These are phyloP conservation scores for Argentina silus DNA, from an alignment of 2,797 vertebrate species.

Conservation along the genomic window DNA sequence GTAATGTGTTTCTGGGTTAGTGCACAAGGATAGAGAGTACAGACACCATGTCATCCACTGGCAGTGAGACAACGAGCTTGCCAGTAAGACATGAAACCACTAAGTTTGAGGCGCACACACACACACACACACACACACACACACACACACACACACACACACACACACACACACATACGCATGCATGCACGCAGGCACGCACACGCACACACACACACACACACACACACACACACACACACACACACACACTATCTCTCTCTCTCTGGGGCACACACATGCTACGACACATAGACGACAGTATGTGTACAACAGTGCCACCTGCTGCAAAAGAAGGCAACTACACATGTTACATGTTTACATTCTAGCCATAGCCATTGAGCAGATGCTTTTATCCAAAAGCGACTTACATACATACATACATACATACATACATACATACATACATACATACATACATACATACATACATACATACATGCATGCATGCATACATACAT, in stretches of 20 bases:
- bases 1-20: neutral
- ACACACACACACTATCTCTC: neutral
- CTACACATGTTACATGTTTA: too few relatives aligned
- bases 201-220: conserved; percentile 10
- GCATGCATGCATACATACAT: too few relatives aligned
- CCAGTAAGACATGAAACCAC: conserved; percentile 10
- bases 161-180: neutral
- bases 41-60: neutral
- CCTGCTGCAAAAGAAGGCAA: too few relatives aligned
- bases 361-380: too few relatives aligned
- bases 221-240: conserved; percentile 10
- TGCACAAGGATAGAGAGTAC: neutral
- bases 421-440: too few relatives aligned
- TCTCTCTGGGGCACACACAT: neutral
- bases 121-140: conserved; percentile 11
- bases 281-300: neutral
- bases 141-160: conserved; percentile 11
- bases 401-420: neutral
- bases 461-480: neutral
- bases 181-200: too few relatives aligned
- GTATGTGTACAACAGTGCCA: too few relatives aligned
- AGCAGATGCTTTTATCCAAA: too few relatives aligned
- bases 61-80: neutral
- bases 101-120: neutral
- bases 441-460: too few relatives aligned